Conservation (phyloP, 2,113 vertebrate species). For the human region GRCh38 chr1:175002501-175003000, state of each 20-base stretch:
- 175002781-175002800: not conserved
- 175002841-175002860: not conserved
- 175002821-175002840: not conserved
- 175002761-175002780: not conserved
- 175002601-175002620: not conserved
- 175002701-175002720: not conserved
- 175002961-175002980: not conserved
- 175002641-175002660: not conserved
- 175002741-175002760: not conserved
- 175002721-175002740: not conserved
- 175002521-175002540: not conserved
- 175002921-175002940: not conserved
- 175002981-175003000: not conserved
- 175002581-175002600: not conserved
- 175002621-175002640: not conserved
- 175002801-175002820: not conserved
- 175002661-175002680: not conserved
- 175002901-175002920: not conserved
- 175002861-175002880: not conserved
- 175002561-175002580: not conserved
- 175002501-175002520: not conserved
- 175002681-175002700: not conserved
- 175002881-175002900: conserved; percentile 17
- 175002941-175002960: not conserved
- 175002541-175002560: not conserved